A percentile compares a stretch with the other conserved stretches of the same genome.
These are phyloP conservation scores for Mesorhabditis sp. DNA, from an alignment of 2,888 invertebrate genomes.

Conservation along the genomic window DNA sequence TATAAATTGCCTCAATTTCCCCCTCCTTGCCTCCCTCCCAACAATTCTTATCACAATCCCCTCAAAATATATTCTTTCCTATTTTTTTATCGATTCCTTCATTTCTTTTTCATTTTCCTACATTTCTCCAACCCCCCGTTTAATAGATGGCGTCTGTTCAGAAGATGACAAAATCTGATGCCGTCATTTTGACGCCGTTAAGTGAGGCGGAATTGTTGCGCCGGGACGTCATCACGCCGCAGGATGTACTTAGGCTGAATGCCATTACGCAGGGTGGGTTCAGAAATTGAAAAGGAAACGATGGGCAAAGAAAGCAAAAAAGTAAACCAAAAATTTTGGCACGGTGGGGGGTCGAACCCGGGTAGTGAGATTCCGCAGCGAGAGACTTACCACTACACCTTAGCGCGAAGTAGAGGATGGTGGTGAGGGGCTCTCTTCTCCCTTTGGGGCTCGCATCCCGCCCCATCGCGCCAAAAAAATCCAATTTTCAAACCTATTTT, in stretches of 20 bases:
- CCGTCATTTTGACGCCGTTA: conserved; percentile 7
- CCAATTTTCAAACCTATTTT: neutral
- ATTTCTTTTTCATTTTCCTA: neutral
- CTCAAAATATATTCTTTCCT: neutral
- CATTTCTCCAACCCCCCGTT: neutral
- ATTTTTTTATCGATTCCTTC: neutral
- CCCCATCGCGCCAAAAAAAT: too few species aligned
- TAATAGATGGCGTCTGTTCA: neutral
- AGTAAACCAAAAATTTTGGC: conserved; percentile 11
- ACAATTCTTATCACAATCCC: neutral
- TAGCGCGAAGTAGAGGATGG: too few species aligned
- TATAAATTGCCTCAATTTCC: neutral
- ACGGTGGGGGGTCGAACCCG: conserved; percentile 11
- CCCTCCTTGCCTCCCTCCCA: neutral
- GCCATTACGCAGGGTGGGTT: conserved; percentile 25
- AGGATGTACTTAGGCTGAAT: conserved; percentile 24
- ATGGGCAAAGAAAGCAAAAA: neutral
- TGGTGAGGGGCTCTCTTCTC: neutral
- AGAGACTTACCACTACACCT: too few species aligned
- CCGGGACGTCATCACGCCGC: conserved; percentile 24
- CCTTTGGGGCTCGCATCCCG: too few species aligned
- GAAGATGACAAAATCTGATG: neutral
- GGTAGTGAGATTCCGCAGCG: neutral
- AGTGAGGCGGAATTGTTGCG: conserved; percentile 23
- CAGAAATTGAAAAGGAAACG: neutral